Evolutionary conservation across 2,113 vertebrate species (phyloP), one percentile per base, ranked within the genome.

Genomic region (Accipiter virgatus): DNA sequence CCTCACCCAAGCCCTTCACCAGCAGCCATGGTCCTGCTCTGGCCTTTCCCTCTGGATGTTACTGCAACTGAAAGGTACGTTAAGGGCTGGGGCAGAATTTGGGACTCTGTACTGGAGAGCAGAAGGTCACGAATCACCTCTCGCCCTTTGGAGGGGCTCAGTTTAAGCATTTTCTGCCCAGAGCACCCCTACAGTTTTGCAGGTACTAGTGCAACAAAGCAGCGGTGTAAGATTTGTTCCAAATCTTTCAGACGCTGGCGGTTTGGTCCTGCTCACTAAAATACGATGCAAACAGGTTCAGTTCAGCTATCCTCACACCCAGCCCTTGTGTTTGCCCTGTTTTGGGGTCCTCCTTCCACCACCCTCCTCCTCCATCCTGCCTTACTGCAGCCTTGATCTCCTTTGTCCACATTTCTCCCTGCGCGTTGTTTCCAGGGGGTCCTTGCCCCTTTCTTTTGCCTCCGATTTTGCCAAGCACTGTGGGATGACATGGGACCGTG

Each of bases 401-500:
- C 42, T 56, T 42, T 34, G 22, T 16, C 36, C 50, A 32, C 48
- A 5, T 62, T 81, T 70, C 7, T 75, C 34, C 38, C 1, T 2
- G 36, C 34, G 19, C 0, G 0, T 29, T 59, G 40, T 52, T 67
- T 34, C 29, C 17, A 2, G 25, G 16, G 23, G 34, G 10, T 79
- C 29, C 25, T 62, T 66, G 16, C 4, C 13, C 11, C 31, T 71
- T 87, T 59, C 23, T 67, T 80, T 78, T 55, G 22, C 27, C n/a
- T 72, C 59, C 16, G 10, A 14, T 61, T 93, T 80, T 80, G 43
- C 15, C 10, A 27, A 10, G 40, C 1, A 3, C 11, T 3, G 3
- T 38, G 34, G 17, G 8, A 4, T 38, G 67, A 62, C 21, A 38
- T 0, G 2, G 4, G 26, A 13, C 32, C 16, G 7, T 0, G 1